These are phyloP conservation scores for Drosophila pruinosa DNA, from an alignment of 1,140 invertebrate genomes.

Conservation along the genomic window DNA sequence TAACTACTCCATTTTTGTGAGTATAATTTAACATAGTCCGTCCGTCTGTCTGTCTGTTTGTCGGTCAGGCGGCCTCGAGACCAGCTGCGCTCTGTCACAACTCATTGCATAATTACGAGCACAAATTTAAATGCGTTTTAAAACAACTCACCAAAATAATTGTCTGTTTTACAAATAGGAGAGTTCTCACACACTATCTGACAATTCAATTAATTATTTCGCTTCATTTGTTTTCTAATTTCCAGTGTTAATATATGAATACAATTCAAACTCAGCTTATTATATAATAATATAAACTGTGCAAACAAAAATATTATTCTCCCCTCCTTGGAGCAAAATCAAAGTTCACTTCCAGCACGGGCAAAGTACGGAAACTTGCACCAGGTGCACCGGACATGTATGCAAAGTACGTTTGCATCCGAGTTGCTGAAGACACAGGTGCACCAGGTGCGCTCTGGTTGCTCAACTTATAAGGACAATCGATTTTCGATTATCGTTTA, in stretches of 20 bases:
- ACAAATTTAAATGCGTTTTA: constrained; percentile 3
- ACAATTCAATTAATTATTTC: neutral
- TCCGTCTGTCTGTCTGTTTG: neutral
- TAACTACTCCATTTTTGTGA: neutral
- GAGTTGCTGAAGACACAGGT: constrained; percentile 26
- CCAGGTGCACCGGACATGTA: constrained; percentile 30
- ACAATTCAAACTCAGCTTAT: no score
- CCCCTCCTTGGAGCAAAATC: constrained; percentile 20
- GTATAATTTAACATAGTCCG: neutral
- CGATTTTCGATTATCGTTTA: constrained; percentile 63
- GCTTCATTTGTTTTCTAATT: neutral
- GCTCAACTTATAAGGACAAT: constrained; percentile 48
- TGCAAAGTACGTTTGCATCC: constrained; percentile 44
- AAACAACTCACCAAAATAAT: constrained; percentile 31
- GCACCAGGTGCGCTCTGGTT: constrained; percentile 13
- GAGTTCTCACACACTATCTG: neutral
- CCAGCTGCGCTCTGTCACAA: neutral
- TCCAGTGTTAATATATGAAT: no score
- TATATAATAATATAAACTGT: no score
- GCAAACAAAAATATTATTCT: neutral
- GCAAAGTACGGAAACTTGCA: constrained; percentile 24
- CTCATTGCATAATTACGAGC: constrained; percentile 28
- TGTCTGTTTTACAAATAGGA: constrained; percentile 23
- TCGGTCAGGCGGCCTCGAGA: neutral
- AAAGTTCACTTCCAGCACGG: constrained; percentile 18